Evolutionary conservation across 2,888 invertebrate genomes (phyloP).

Genomic region (Drosophila peninsularis): DNA sequence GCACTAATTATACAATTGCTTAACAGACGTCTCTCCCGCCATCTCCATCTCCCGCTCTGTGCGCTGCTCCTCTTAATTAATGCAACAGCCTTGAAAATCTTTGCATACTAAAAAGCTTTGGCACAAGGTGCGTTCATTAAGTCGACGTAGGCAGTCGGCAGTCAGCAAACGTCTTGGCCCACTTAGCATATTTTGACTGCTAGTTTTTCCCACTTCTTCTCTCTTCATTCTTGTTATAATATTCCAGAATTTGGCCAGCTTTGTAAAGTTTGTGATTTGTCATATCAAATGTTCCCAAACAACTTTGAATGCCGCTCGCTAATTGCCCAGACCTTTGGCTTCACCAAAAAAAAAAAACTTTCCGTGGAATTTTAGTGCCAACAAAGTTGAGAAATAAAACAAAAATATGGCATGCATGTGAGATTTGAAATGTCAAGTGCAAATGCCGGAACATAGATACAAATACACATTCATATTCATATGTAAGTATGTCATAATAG

Average conservation of each 20-base stretch:
- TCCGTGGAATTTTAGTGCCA: conserved; percentile 10
- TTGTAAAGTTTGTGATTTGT: conserved; percentile 64
- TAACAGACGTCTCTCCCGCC: conserved; percentile 13
- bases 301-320: conserved; percentile 33
- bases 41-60: not conserved
- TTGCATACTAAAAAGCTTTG: conserved; percentile 70
- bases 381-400: not conserved
- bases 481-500: not conserved
- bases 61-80: conserved; percentile 59
- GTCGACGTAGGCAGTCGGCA: conserved; percentile 34
- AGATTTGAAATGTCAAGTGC: conserved; percentile 24
- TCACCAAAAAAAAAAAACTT: conserved; percentile 42
- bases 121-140: conserved; percentile 67
- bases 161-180: conserved; percentile 26
- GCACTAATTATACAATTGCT: conserved; percentile 64
- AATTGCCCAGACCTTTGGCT: conserved; percentile 70
- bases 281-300: conserved; percentile 29
- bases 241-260: conserved; percentile 17
- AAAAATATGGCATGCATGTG: conserved; percentile 2
- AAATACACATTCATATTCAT: not conserved
- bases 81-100: conserved; percentile 66
- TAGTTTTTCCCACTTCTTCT: conserved; percentile 20
- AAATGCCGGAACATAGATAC: conserved; percentile 3
- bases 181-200: conserved; percentile 52
- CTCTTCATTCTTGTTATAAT: conserved; percentile 24